Evolutionary conservation across 37 sponge, comb jelly and placozoan genomes (phyloP).

Genomic region (Halisarca cf. caerulea): DNA sequence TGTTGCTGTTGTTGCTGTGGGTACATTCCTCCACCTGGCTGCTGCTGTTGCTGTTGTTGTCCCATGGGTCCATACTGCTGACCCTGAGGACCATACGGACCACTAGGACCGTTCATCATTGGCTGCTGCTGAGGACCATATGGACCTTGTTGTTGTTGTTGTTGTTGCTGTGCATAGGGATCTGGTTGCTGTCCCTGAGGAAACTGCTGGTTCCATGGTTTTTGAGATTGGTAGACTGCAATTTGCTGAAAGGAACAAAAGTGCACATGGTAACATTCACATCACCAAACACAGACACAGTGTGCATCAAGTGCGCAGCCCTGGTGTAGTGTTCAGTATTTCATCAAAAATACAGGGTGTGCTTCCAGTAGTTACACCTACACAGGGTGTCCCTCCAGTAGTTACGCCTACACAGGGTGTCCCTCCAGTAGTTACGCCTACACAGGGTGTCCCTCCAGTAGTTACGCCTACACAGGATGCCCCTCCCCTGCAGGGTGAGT

Average conservation of each 20-base stretch:
- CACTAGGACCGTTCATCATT: neutral
- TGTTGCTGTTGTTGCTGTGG: constrained; percentile 13
- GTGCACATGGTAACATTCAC: too few relatives aligned
- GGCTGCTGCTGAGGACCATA: constrained; percentile 25
- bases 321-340: too few relatives aligned
- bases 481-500: too few relatives aligned
- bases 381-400: too few relatives aligned
- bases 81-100: constrained; percentile 5
- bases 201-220: constrained; percentile 27
- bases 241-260: constrained; percentile 45
- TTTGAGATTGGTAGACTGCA: constrained; percentile 74
- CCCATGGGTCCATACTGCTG: neutral
- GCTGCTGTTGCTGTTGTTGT: constrained; percentile 24
- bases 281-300: too few relatives aligned
- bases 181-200: constrained; percentile 23
- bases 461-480: too few relatives aligned
- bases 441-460: too few relatives aligned
- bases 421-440: too few relatives aligned
- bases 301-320: too few relatives aligned
- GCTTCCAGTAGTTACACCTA: too few relatives aligned
- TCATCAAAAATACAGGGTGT: too few relatives aligned
- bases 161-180: neutral
- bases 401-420: too few relatives aligned
- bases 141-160: constrained; percentile 23
- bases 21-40: neutral